phyloP scores from a whole-genome alignment of 1,140 invertebrate species.

The Patella vulgata region DNA sequence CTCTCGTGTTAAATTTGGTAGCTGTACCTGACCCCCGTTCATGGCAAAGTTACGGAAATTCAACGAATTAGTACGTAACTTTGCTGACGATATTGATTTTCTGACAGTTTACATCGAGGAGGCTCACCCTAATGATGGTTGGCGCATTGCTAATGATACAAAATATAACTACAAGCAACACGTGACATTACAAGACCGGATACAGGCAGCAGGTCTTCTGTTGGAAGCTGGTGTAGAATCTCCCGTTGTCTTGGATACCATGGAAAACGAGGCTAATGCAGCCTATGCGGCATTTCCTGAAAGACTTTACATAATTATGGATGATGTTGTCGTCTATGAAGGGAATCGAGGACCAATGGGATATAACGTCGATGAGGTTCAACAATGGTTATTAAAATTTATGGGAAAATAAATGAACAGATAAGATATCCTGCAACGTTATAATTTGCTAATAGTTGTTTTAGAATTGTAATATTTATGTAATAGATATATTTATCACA shows the following conservation, averaged over 20 bases:
- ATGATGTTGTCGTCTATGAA: slow-evolving; percentile 37
- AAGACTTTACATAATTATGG: slow-evolving; percentile 43
- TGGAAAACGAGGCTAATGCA: slow-evolving; percentile 33
- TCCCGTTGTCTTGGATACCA: slow-evolving; percentile 40
- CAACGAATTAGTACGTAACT: slow-evolving; percentile 34
- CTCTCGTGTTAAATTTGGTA: slow-evolving; percentile 52
- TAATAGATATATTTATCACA: no score
- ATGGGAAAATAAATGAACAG: slow-evolving; percentile 8
- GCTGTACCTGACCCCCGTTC: slow-evolving; percentile 53
- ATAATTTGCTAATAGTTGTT: no score
- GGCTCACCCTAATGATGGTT: slow-evolving; percentile 47
- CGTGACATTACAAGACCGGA: slow-evolving; percentile 32
- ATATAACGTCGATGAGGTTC: slow-evolving; percentile 40
- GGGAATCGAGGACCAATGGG: slow-evolving; percentile 41
- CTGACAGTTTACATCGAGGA: slow-evolving; percentile 49
- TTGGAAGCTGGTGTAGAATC: not conserved
- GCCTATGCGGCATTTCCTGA: slow-evolving; percentile 42
- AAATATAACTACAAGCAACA: slow-evolving; percentile 23
- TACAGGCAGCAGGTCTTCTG: slow-evolving; percentile 39
- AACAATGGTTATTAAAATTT: slow-evolving; percentile 34
- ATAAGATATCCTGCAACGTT: no score
- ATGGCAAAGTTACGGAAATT: slow-evolving; percentile 42
- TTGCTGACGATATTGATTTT: slow-evolving; percentile 38
- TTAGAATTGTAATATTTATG: no score
- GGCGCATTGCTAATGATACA: slow-evolving; percentile 25